Conservation (phyloP, 2,888 invertebrate genomes). For the Malthinus flaveolus region DNA sequence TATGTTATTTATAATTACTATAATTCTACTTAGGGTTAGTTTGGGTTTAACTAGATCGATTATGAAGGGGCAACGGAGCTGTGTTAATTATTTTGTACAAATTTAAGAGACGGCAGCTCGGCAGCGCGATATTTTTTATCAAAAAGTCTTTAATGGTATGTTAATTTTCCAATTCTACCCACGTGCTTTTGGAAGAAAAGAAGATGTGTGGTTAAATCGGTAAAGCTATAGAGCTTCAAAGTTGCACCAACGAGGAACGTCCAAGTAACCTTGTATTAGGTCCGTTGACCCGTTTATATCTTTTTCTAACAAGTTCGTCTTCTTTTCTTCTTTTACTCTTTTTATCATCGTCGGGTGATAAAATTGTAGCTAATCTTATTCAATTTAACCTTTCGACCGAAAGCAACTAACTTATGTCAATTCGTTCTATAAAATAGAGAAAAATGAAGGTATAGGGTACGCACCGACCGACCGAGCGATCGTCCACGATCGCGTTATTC, state of each 20-base stretch:
- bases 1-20: neutral
- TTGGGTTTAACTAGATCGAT: neutral
- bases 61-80: neutral
- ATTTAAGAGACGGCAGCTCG: too few relatives aligned
- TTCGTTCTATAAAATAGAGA: too few relatives aligned
- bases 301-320: slow-evolving; percentile 1
- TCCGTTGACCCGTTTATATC: slow-evolving; percentile 38
- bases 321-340: neutral
- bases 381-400: too few relatives aligned
- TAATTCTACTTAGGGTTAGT: neutral
- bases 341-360: slow-evolving; percentile 3
- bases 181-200: slow-evolving; percentile 22
- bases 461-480: too few relatives aligned
- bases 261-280: slow-evolving; percentile 42
- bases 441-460: too few relatives aligned
- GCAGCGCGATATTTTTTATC: too few relatives aligned
- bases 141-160: slow-evolving; percentile 5
- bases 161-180: slow-evolving; percentile 13
- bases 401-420: too few relatives aligned
- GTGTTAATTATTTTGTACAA: too few relatives aligned
- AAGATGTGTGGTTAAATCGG: slow-evolving; percentile 13
- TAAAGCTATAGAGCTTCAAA: slow-evolving; percentile 13
- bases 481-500: too few relatives aligned
- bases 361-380: neutral
- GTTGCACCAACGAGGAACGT: slow-evolving; percentile 14